phyloP scores from a whole-genome alignment of 1,140 invertebrate genomes.

The Archegozetes longisetosus region DNA sequence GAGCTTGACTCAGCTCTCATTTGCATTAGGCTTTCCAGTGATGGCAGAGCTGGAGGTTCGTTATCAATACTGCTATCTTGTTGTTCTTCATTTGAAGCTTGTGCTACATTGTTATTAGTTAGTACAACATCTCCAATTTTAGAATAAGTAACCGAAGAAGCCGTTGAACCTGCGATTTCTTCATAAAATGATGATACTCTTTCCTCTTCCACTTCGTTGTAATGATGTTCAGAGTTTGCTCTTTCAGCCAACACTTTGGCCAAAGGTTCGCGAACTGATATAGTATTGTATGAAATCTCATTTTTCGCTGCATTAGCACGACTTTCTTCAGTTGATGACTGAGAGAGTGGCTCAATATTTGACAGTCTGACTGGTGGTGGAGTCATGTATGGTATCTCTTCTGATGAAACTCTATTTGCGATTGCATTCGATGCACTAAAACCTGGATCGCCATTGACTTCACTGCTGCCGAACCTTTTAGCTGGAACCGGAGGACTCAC shows the following conservation, averaged over 20 bases:
- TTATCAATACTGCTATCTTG: background rate
- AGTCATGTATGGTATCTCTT: background rate
- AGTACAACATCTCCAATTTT: constrained; percentile 9
- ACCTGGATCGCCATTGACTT: background rate
- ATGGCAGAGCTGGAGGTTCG: background rate
- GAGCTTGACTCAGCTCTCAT: background rate
- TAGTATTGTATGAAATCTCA: constrained; percentile 18
- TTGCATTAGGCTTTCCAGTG: background rate
- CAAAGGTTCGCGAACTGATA: constrained; percentile 18
- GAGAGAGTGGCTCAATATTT: background rate
- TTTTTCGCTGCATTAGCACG: background rate
- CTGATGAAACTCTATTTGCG: background rate
- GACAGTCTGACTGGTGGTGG: background rate
- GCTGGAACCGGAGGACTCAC: background rate
- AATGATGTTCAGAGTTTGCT: constrained; percentile 15
- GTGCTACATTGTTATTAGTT: background rate
- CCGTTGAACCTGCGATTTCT: constrained; percentile 16
- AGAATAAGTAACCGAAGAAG: constrained; percentile 14
- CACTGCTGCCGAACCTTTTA: background rate
- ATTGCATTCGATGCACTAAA: background rate
- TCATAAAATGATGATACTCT: constrained; percentile 18
- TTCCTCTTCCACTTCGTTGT: constrained; percentile 18
- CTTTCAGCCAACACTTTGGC: constrained; percentile 17
- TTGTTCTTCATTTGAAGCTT: background rate
- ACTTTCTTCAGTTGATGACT: background rate